phyloP scores from a whole-genome alignment of 2,113 vertebrate genomes.

The Chiloscyllium plagiosum region DNA sequence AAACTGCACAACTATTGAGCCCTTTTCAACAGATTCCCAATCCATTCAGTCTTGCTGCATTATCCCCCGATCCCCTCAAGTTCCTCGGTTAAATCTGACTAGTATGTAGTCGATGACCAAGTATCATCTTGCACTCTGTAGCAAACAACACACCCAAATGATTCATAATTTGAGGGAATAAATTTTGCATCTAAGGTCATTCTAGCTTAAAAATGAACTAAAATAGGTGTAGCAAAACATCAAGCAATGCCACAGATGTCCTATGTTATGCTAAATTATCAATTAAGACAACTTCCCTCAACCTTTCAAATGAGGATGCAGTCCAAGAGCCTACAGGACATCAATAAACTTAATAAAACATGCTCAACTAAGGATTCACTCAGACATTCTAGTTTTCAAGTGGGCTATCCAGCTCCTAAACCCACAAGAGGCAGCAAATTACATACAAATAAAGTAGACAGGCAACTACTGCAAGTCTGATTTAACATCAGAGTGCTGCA shows the following conservation, averaged over 20 bases:
- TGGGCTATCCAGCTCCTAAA: background rate
- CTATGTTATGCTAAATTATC: background rate
- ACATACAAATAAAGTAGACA: background rate
- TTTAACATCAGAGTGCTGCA: background rate
- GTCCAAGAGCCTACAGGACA: background rate
- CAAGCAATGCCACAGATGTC: background rate
- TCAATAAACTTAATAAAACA: background rate
- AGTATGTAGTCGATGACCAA: background rate
- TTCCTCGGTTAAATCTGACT: background rate
- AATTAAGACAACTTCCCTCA: background rate
- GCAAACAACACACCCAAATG: background rate
- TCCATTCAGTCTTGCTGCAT: background rate
- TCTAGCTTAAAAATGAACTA: background rate
- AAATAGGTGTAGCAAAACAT: background rate
- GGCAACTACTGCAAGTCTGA: background rate
- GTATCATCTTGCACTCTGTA: background rate
- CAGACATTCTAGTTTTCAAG: background rate
- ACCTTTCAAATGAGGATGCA: background rate
- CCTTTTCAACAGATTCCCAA: background rate
- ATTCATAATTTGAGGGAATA: background rate
- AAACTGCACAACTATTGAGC: no score
- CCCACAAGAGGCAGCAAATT: background rate
- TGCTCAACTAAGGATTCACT: no score
- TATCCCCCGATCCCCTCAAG: background rate
- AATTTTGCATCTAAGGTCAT: no score